Base-by-base conservation (phyloP, 1,140 invertebrate genomes). In the Trypoxylus dichotomus region DNA sequence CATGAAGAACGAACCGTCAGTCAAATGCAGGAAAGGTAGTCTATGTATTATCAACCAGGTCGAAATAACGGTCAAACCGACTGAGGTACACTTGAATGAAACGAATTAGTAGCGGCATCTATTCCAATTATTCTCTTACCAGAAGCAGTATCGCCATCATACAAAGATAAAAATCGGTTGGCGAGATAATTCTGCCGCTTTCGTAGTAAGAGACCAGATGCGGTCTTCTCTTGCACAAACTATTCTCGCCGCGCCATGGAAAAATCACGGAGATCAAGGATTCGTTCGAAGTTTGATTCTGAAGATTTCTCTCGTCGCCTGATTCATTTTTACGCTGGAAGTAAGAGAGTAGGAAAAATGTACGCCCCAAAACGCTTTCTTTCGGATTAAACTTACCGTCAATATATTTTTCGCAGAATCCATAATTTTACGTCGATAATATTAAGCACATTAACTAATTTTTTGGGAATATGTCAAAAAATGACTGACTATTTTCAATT, bases 101-200 rank as follows among this genome's bases (percentile, higher is more conserved):
- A 68, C 24, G 2, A 47, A 47, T 47, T 47, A 47, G 43, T 13
- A 13, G 19, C 15, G 6, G 19, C 47, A 11, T n/a, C 6, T 54
- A n/a, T n/a, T 19, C 19, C 6, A 19, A 54, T n/a, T n/a, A n/a
- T 2, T 13, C 3, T 19, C 41, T 75, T 54, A 75, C 74, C 74
- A 75, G 47, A 25, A 75, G 43, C n/a, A 75, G n/a, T 10, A 75
- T 32, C 11, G 74, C 41, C 74, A 75, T 75, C 74, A 75, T 75
- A n/a, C 74, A 75, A 1, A 75, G 13, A 54, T 75, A 75, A 25
- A 75, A 75, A 24, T 42, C 42, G 5, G 43, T 75, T 6, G 74
- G 24, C 2, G 74, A 42, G 10, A 54, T 54, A 2, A 42, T 75
- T 29, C 74, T 75, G 1, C 74, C 74, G 54, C 41, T 54, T 5